A percentile compares a stretch with the other conserved stretches of the same genome.
Conservation (phyloP, 2,888 invertebrate species). For the Serripes groenlandicus region DNA sequence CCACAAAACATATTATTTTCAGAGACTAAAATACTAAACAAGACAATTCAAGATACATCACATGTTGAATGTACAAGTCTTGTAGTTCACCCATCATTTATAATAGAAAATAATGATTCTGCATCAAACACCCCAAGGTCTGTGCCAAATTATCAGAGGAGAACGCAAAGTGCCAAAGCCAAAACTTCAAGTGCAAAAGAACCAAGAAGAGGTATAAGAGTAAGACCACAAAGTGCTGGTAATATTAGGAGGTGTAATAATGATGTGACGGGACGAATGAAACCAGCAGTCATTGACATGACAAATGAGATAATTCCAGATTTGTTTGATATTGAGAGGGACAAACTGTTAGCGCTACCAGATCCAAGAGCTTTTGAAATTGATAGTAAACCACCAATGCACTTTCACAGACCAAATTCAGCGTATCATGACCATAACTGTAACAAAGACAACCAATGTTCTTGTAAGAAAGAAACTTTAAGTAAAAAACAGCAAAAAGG, state of each 20-base stretch:
- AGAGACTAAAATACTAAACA: slow-evolving; percentile 8
- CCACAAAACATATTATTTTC: slow-evolving; percentile 57
- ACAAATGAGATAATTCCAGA: slow-evolving; percentile 57
- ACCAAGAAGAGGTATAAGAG: slow-evolving; percentile 7
- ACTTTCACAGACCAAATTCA: slow-evolving; percentile 53
- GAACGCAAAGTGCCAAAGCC: slow-evolving; percentile 76
- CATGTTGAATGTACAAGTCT: slow-evolving; percentile 9
- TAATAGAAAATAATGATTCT: slow-evolving; percentile 18
- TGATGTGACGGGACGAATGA: slow-evolving; percentile 24
- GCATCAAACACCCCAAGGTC: slow-evolving; percentile 32
- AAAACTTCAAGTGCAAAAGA: slow-evolving; percentile 55
- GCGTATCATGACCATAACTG: slow-evolving; percentile 28
- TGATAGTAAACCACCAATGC: slow-evolving; percentile 43
- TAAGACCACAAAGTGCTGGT: slow-evolving; percentile 63
- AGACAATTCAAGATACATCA: background rate
- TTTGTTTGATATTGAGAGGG: slow-evolving; percentile 59
- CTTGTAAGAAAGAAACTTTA: slow-evolving; percentile 32
- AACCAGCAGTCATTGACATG: slow-evolving; percentile 69
- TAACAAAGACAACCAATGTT: background rate
- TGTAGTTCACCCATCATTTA: slow-evolving; percentile 44
- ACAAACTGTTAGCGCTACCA: slow-evolving; percentile 55
- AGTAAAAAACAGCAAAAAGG: slow-evolving; percentile 33
- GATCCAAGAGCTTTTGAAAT: slow-evolving; percentile 18
- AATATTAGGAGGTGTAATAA: slow-evolving; percentile 11
- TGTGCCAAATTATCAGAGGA: slow-evolving; percentile 52